Evolutionary conservation across 2,113 vertebrate species (phyloP).

Genomic region (Epinephelus lanceolatus): DNA sequence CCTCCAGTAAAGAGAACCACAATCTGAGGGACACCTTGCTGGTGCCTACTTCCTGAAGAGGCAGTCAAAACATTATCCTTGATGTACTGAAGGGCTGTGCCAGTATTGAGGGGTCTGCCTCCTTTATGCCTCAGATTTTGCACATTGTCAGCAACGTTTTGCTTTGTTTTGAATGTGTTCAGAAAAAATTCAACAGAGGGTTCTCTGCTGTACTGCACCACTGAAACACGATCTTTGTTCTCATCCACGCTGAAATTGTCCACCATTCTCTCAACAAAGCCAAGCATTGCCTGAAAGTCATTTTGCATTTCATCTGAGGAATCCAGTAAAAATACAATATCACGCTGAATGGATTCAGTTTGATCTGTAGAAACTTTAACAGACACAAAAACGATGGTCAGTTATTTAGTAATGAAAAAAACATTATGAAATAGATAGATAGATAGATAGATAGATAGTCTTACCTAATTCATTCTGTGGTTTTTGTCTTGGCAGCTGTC

Average conservation of each 20-base stretch:
- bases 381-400: constrained; percentile 37
- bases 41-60: constrained; percentile 89
- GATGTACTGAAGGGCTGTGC: constrained; percentile 88
- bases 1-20: constrained; percentile 90
- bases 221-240: constrained; percentile 72
- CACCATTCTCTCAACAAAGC: constrained; percentile 78
- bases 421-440: constrained; percentile 3
- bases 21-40: constrained; percentile 88
- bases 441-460: constrained; percentile 42
- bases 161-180: constrained; percentile 74
- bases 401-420: not conserved
- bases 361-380: constrained; percentile 56
- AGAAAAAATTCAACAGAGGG: constrained; percentile 76
- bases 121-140: constrained; percentile 74
- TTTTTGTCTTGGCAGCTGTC: constrained; percentile 67
- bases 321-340: constrained; percentile 85
- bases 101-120: constrained; percentile 86
- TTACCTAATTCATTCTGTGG: constrained; percentile 73
- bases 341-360: constrained; percentile 62
- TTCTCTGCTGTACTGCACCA: constrained; percentile 79
- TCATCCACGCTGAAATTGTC: constrained; percentile 71
- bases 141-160: constrained; percentile 60
- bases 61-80: constrained; percentile 86
- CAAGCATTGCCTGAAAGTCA: constrained; percentile 67
- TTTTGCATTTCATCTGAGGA: constrained; percentile 78